These are phyloP conservation scores for Stegodyphus dumicola DNA, from an alignment of 1,140 invertebrate species.

Conservation along the genomic window DNA sequence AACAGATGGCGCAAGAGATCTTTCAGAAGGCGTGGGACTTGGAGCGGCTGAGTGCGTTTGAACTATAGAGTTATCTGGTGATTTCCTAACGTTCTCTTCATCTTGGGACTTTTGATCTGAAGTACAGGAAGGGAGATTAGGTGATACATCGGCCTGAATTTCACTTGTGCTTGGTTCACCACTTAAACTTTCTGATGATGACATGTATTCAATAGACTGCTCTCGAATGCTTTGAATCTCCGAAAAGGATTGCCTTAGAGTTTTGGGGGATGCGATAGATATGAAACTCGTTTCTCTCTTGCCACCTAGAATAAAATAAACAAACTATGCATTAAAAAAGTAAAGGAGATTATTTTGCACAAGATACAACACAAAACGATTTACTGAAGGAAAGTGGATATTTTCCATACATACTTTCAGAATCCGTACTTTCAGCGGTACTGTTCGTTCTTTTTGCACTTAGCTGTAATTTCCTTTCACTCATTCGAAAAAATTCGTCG, in stretches of 20 bases:
- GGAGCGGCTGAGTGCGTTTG: background rate
- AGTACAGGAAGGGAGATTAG: background rate
- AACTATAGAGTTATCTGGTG: background rate
- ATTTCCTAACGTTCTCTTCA: background rate
- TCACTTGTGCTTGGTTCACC: slow-evolving; percentile 44
- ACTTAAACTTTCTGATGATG: slow-evolving; percentile 53
- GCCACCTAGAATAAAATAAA: slow-evolving; percentile 4
- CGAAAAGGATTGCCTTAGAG: slow-evolving; percentile 46
- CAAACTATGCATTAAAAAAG: background rate
- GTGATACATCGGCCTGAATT: slow-evolving; percentile 52
- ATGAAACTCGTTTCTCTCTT: slow-evolving; percentile 58
- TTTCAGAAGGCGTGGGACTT: background rate
- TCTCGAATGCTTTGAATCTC: slow-evolving; percentile 55
- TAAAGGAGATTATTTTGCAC: background rate
- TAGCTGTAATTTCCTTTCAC: slow-evolving; percentile 68
- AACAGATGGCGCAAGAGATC: slow-evolving; percentile 2
- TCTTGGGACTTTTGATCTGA: background rate
- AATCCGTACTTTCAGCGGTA: slow-evolving; percentile 24
- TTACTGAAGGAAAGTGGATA: background rate
- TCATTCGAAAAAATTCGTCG: slow-evolving; percentile 78
- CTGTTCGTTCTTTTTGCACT: slow-evolving; percentile 5
- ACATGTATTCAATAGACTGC: slow-evolving; percentile 56
- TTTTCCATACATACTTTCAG: background rate
- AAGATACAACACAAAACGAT: background rate
- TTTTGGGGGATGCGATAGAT: slow-evolving; percentile 15